Evolutionary conservation across 1,140 invertebrate genomes (phyloP).

Genomic region (Drosophila tani): DNA sequence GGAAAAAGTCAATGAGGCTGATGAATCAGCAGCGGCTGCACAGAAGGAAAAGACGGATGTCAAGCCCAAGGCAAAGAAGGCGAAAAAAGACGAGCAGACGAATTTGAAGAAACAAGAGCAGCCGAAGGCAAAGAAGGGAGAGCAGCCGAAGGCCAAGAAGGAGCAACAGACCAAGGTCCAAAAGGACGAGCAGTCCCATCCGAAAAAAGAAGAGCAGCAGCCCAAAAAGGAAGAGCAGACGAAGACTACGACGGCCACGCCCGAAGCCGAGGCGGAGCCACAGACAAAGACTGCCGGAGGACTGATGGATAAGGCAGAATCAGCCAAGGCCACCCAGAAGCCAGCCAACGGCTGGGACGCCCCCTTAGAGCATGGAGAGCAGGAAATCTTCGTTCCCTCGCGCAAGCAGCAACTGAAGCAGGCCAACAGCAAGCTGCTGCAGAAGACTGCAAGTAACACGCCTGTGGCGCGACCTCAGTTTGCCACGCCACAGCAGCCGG

Average conservation of each 20-base stretch:
- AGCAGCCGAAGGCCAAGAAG: slow-evolving; percentile 28
- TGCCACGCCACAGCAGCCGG: slow-evolving; percentile 26
- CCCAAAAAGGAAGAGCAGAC: slow-evolving; percentile 12
- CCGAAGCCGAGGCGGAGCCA: background rate
- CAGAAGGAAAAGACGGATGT: slow-evolving; percentile 8
- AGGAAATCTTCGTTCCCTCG: slow-evolving; percentile 84
- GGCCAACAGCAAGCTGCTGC: slow-evolving; percentile 60
- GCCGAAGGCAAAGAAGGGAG: slow-evolving; percentile 6
- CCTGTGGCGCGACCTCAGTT: slow-evolving; percentile 30
- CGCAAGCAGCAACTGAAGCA: slow-evolving; percentile 78
- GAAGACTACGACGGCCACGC: background rate
- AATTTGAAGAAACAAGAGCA: slow-evolving; percentile 13
- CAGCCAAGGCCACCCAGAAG: slow-evolving; percentile 3
- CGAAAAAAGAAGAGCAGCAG: slow-evolving; percentile 5
- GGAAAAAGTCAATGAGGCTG: slow-evolving; percentile 63
- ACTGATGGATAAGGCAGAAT: background rate
- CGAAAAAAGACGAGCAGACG: slow-evolving; percentile 20
- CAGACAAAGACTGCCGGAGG: background rate
- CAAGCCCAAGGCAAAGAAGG: slow-evolving; percentile 28
- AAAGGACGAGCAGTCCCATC: slow-evolving; percentile 13
- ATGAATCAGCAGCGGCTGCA: background rate
- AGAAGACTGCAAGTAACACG: slow-evolving; percentile 23
- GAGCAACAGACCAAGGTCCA: slow-evolving; percentile 32
- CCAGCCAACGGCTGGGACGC: slow-evolving; percentile 73
- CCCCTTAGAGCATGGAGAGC: slow-evolving; percentile 81